These are phyloP conservation scores for Cerastis rubricosa DNA, from an alignment of 2,888 invertebrate species.

Conservation along the genomic window DNA sequence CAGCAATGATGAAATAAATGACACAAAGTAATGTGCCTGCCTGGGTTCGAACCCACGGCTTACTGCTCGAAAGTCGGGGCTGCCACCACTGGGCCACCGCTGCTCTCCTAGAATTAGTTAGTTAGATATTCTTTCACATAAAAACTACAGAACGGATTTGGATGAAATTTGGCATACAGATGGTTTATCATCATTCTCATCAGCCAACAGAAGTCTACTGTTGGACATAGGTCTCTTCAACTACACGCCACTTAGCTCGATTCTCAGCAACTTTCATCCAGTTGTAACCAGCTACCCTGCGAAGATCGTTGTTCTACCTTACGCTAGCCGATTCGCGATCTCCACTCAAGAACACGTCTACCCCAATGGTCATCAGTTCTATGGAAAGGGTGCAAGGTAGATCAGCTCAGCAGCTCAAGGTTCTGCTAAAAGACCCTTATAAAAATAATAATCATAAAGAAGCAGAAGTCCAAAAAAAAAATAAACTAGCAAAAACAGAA, in stretches of 20 bases:
- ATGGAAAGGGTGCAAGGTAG: background rate
- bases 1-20: too few relatives aligned
- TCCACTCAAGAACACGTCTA: too few relatives aligned
- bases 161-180: background rate
- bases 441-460: background rate
- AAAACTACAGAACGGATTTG: background rate
- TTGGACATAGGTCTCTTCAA: background rate
- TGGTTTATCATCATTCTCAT: background rate
- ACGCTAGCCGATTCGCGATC: background rate
- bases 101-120: too few relatives aligned
- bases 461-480: background rate
- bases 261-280: background rate
- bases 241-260: background rate
- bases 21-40: too few relatives aligned
- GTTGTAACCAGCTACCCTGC: background rate
- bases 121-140: background rate
- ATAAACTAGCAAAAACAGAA: background rate
- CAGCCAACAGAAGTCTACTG: background rate
- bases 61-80: too few relatives aligned
- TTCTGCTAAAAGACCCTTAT: background rate
- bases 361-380: too few relatives aligned
- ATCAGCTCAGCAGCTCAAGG: background rate
- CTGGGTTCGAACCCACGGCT: too few relatives aligned
- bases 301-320: background rate
- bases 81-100: too few relatives aligned